Evolutionary conservation across 2,113 vertebrate species (phyloP).

Genomic region (Tenebrosternarchus preto): DNA sequence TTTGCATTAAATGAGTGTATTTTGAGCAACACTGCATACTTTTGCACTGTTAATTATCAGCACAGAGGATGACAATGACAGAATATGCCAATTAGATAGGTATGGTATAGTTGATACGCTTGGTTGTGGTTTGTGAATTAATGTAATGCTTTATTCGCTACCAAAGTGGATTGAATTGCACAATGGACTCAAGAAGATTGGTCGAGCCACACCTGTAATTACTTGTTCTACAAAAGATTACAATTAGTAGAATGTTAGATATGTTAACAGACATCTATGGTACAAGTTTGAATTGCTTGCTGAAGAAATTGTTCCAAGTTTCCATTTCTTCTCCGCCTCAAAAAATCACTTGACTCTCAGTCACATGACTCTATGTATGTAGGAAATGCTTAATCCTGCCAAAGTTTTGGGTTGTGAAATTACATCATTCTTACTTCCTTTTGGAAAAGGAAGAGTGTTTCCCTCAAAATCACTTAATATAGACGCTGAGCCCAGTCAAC

Average conservation of each 20-base stretch:
- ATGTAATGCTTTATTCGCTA: not conserved
- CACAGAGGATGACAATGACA: no score
- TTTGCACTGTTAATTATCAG: not conserved
- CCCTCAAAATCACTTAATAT: slow-evolving; percentile 44
- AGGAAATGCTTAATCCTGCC: slow-evolving; percentile 47
- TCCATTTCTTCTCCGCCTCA: no score
- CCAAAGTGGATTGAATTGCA: not conserved
- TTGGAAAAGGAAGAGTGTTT: slow-evolving; percentile 56
- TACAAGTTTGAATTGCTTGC: not conserved
- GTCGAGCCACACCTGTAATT: not conserved
- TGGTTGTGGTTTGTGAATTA: not conserved
- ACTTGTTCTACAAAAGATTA: not conserved
- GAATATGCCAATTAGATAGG: no score
- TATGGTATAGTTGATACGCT: not conserved
- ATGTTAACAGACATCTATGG: not conserved
- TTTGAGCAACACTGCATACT: not conserved
- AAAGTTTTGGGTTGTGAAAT: slow-evolving; percentile 49
- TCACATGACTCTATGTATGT: slow-evolving; percentile 19
- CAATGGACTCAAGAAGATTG: not conserved
- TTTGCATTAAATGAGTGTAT: not conserved
- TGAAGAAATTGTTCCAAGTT: not conserved
- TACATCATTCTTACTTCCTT: slow-evolving; percentile 59
- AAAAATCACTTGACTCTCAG: not conserved
- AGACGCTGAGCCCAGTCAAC: slow-evolving; percentile 38
- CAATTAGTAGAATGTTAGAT: not conserved